Evolutionary conservation across 2,113 vertebrate species (phyloP), one percentile per base, ranked within the genome.

Genomic region (Microtus ochrogaster): DNA sequence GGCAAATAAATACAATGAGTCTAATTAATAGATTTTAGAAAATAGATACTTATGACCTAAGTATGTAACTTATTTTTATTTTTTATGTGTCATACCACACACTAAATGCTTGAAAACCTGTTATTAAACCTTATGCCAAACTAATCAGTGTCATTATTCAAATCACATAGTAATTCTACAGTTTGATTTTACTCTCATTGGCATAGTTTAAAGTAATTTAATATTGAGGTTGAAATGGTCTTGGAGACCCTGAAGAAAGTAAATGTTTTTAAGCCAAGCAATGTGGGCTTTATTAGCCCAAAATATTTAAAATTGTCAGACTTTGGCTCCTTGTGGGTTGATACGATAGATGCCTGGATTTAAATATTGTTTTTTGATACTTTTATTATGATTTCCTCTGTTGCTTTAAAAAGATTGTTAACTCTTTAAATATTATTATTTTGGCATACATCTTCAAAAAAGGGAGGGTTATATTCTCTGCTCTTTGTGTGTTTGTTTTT

Each of bases 401-500:
- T 41, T 81, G 24, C 19, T 79, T 97, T 84, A 39, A 7, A 73
- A 90, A 92, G 30, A 85, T 22, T 78, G 12, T n/a, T 95, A 89
- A 94, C 10, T 9, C 33, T 91, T 93, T 65, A 76, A 14, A 41
- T 65, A 5, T 2, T 65, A 74, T 84, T 93, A 91, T 74, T 63
- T n/a, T 63, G 86, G 19, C 14, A 90, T 58, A 16, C 1, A 89
- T 94, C 33, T 91, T 63, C 26, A 49, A 2, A 86, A 77, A 65
- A 68, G n/a, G 47, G 36, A 14, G 97, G 95, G 10, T 11, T 92
- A 44, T 93, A 86, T 96, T 97, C 72, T 95, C 90, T 98, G 94
- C 97, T 65, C 96, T 30, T 95, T 83, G 93, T 93, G 96, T 83
- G 9, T 6, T 33, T 96, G 84, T 65, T 76, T 90, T 76, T 44